Conservation (phyloP, 2,113 vertebrate genomes). For the Grammomys dolichurus region DNA sequence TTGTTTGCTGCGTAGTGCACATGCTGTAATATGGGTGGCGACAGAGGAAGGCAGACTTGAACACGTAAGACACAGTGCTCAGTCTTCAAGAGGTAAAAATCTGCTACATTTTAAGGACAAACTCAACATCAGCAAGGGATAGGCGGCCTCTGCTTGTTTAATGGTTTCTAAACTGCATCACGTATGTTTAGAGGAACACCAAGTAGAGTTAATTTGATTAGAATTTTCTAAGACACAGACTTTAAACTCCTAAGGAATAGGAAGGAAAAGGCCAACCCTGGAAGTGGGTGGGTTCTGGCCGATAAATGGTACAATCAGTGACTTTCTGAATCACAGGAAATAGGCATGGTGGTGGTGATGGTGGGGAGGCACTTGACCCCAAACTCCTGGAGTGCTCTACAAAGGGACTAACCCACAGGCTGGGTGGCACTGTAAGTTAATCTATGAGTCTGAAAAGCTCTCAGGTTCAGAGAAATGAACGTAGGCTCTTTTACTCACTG, state of each 20-base stretch:
- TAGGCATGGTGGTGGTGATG: not conserved
- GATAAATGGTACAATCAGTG: constrained; percentile 71
- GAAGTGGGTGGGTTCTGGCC: constrained; percentile 82
- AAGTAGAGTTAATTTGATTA: constrained; percentile 72
- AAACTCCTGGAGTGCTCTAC: constrained; percentile 36
- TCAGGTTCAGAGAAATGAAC: not conserved
- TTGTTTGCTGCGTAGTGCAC: not conserved
- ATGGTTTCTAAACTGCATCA: constrained; percentile 64
- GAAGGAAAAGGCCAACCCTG: constrained; percentile 88
- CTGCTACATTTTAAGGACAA: constrained; percentile 37
- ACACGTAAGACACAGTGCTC: not conserved
- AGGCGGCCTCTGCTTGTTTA: constrained; percentile 29
- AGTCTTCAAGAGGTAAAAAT: constrained; percentile 46
- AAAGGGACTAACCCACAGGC: constrained; percentile 29
- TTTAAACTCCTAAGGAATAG: constrained; percentile 77
- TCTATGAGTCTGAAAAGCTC: constrained; percentile 38
- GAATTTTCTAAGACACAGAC: constrained; percentile 78
- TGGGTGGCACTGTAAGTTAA: constrained; percentile 22
- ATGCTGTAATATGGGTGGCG: not conserved
- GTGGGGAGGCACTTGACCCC: constrained; percentile 14
- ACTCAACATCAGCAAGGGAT: constrained; percentile 4
- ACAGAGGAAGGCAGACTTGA: not conserved
- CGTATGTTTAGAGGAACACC: constrained; percentile 65
- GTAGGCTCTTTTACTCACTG: constrained; percentile 4
- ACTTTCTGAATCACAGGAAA: constrained; percentile 88